Evolutionary conservation across 1,140 invertebrate species (phyloP).

Genomic region (Macrostomum lignano): DNA sequence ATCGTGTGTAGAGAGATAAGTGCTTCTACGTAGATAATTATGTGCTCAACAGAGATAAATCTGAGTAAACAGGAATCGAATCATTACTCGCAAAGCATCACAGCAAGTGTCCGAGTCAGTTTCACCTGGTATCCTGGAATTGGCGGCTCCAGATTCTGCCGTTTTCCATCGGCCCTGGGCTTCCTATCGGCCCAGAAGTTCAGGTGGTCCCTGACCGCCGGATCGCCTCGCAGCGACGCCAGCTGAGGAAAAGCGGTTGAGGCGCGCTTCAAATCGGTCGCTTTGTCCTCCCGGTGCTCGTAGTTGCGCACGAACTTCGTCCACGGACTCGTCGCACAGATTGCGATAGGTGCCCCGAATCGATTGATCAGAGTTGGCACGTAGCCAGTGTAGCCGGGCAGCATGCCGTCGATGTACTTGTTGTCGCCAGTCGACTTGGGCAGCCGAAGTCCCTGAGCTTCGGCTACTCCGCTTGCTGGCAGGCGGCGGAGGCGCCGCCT

Average conservation of each 20-base stretch:
- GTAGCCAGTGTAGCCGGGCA: constrained; percentile 28
- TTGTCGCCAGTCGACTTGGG: constrained; percentile 20
- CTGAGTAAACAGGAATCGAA: too few relatives aligned
- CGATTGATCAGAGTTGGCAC: constrained; percentile 20
- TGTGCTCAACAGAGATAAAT: too few relatives aligned
- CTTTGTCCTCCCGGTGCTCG: constrained; percentile 12
- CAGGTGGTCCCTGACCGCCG: constrained; percentile 15
- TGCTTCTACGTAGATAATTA: too few relatives aligned
- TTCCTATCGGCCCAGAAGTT: constrained; percentile 18
- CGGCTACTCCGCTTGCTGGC: too few relatives aligned
- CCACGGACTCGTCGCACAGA: constrained; percentile 21
- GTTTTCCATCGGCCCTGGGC: constrained; percentile 12
- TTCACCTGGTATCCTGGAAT: constrained; percentile 27
- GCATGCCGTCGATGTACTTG: constrained; percentile 23
- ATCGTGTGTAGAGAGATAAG: too few relatives aligned
- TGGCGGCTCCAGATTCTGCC: constrained; percentile 15
- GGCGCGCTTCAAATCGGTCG: constrained; percentile 12
- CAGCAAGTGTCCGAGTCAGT: too few relatives aligned
- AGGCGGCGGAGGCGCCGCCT: too few relatives aligned
- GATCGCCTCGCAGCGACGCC: constrained; percentile 16
- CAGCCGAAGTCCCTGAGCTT: constrained; percentile 8
- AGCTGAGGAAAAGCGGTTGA: constrained; percentile 13
- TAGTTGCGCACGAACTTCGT: constrained; percentile 16
- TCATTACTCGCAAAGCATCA: too few relatives aligned
- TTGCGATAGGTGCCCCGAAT: constrained; percentile 23